A percentile compares a stretch with the other conserved stretches of the same genome.
Conservation (phyloP, 1,140 invertebrate species). For the Acromyrmex heyeri region DNA sequence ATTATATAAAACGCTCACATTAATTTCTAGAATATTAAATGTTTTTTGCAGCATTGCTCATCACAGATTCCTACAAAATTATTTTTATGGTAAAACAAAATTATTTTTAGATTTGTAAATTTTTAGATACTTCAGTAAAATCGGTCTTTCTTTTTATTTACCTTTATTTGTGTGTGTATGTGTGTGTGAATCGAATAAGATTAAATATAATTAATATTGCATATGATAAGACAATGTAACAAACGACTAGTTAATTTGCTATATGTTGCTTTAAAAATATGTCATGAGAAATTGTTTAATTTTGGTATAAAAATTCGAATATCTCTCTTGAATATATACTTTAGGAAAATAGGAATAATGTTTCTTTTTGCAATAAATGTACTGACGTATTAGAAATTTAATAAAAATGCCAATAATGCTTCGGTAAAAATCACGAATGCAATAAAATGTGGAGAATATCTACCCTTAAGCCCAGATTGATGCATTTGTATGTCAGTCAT, state of each 20-base stretch:
- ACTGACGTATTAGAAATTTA: not conserved
- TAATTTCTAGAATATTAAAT: too few species aligned
- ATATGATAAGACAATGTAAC: not conserved
- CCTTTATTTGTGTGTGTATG: too few species aligned
- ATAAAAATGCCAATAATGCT: not conserved
- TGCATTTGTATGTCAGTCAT: constrained; percentile 23
- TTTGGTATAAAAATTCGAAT: not conserved
- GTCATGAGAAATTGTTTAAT: not conserved
- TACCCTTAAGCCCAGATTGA: not conserved
- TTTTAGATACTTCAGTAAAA: too few species aligned
- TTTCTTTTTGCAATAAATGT: not conserved
- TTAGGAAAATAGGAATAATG: not conserved
- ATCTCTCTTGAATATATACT: not conserved
- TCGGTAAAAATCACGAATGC: not conserved
- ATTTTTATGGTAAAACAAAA: too few species aligned
- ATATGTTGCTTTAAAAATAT: not conserved
- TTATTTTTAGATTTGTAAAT: too few species aligned
- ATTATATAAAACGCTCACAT: too few species aligned
- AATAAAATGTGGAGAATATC: not conserved
- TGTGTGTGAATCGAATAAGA: not conserved
- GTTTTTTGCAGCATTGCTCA: too few species aligned
- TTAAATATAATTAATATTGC: not conserved
- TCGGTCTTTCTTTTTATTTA: too few species aligned
- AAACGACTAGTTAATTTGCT: not conserved
- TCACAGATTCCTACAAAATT: too few species aligned